phyloP scores from a whole-genome alignment of 35 echinoderm and acorn worm genomes.

The Anneissia japonica region DNA sequence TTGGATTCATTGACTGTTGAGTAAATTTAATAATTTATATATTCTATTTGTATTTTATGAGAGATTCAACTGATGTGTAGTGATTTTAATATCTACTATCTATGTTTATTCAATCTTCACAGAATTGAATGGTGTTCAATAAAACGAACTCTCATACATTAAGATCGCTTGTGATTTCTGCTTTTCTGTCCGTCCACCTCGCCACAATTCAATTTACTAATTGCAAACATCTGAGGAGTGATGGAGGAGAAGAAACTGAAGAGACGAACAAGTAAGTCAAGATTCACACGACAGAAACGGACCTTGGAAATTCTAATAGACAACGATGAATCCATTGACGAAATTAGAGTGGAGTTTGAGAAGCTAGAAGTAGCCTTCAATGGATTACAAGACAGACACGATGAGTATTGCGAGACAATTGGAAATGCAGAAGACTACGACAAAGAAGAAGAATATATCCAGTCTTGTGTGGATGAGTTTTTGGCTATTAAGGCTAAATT shows the following conservation, averaged over 20 bases:
- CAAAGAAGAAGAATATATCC: conserved; percentile 6
- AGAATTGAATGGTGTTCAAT: not conserved
- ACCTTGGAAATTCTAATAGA: not conserved
- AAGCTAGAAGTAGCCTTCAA: not conserved
- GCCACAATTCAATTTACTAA: conserved; percentile 33
- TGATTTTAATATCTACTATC: too few species aligned
- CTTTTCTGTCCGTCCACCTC: not conserved
- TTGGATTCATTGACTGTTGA: too few species aligned
- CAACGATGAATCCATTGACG: not conserved
- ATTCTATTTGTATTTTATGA: too few species aligned
- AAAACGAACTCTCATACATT: not conserved
- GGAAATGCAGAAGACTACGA: not conserved
- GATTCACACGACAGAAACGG: conserved; percentile 1
- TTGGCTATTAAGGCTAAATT: not conserved
- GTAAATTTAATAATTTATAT: too few species aligned
- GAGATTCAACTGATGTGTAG: too few species aligned
- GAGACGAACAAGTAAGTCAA: conserved; percentile 9
- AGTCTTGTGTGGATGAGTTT: not conserved
- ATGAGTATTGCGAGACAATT: conserved; percentile 13
- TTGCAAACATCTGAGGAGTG: not conserved
- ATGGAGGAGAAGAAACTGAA: conserved; percentile 18
- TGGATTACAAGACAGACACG: conserved; percentile 4
- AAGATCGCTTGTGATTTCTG: not conserved
- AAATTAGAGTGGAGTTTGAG: not conserved
- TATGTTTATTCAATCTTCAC: too few species aligned